A percentile compares a stretch with the other conserved stretches of the same genome.
Evolutionary conservation across 2,113 vertebrate genomes (phyloP).

Genomic region (Fukomys damarensis): DNA sequence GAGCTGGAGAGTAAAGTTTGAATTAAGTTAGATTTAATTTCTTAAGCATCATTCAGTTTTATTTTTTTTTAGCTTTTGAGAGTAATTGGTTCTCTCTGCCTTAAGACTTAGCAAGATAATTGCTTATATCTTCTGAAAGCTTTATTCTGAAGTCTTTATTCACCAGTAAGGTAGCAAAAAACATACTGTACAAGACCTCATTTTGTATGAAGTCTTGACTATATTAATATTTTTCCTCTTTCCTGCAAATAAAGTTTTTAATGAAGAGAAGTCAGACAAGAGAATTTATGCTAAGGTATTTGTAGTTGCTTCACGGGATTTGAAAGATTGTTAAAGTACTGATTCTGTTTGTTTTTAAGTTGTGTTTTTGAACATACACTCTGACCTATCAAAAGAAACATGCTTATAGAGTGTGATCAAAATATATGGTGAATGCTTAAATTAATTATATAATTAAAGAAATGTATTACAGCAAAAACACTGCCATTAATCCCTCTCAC

Average conservation of each 20-base stretch:
- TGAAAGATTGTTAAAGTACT: constrained; percentile 18
- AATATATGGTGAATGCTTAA: background rate
- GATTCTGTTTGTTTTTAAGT: constrained; percentile 5
- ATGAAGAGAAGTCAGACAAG: background rate
- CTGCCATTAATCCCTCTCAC: background rate
- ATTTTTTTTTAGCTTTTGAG: background rate
- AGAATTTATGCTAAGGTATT: background rate
- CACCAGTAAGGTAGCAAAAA: background rate
- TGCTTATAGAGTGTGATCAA: background rate
- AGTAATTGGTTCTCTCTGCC: background rate
- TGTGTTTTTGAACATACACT: constrained; percentile 3
- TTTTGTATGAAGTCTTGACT: background rate
- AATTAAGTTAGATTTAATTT: constrained; percentile 30
- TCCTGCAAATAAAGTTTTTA: background rate
- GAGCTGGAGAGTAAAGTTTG: background rate
- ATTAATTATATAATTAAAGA: too few species aligned
- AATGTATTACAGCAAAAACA: background rate
- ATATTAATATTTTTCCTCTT: background rate
- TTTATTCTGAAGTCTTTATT: background rate
- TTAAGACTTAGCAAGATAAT: background rate
- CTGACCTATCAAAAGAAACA: constrained; percentile 8
- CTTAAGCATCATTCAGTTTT: background rate
- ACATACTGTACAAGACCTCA: too few species aligned
- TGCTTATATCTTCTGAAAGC: background rate
- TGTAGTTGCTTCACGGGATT: background rate